These are phyloP conservation scores for Sminthopsis crassicaudata DNA, from an alignment of 2,113 vertebrate genomes.

Conservation along the genomic window DNA sequence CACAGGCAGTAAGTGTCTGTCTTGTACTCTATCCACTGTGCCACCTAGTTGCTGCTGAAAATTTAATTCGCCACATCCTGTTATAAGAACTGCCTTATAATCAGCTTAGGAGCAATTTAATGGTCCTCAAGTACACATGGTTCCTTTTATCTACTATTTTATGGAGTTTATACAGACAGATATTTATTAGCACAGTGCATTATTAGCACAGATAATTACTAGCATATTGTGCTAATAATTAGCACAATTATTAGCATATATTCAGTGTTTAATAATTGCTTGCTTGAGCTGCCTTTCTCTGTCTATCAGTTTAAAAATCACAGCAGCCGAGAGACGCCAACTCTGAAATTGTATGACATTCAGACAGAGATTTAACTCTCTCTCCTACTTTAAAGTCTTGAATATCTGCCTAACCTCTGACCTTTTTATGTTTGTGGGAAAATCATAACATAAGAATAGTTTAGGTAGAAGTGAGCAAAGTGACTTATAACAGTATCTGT, in stretches of 20 bases:
- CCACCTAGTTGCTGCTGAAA: neutral
- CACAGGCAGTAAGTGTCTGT: no score
- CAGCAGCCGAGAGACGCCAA: neutral
- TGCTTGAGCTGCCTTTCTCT: neutral
- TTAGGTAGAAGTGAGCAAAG: neutral
- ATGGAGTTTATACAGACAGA: neutral
- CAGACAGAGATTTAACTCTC: neutral
- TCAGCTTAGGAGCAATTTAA: neutral
- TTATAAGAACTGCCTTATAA: neutral
- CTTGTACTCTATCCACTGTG: no score
- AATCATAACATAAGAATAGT: neutral
- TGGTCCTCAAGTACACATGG: neutral
- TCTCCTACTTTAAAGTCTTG: neutral
- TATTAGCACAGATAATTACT: neutral
- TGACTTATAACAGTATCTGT: neutral
- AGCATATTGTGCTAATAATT: neutral
- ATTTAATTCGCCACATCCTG: neutral
- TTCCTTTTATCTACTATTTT: neutral
- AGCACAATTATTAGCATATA: neutral
- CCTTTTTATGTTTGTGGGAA: neutral
- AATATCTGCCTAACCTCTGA: neutral
- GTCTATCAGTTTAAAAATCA: neutral
- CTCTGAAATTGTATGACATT: neutral
- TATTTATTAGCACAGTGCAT: neutral
- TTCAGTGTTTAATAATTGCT: neutral